Conservation (phyloP, 1,140 invertebrate species). For the Aphaenogaster floridana region DNA sequence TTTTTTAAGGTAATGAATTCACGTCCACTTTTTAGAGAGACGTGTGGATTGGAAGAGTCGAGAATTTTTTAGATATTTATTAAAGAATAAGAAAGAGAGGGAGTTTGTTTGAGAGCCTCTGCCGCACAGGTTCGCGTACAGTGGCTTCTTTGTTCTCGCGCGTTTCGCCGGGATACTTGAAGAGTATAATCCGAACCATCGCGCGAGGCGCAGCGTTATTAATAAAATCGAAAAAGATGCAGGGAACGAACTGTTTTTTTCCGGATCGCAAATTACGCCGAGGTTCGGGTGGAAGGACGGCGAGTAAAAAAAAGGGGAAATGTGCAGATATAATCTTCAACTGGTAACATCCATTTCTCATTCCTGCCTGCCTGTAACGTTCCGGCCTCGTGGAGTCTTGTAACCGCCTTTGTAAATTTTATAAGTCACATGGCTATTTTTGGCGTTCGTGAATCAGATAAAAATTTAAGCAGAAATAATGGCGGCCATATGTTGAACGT, state of each 20-base stretch:
- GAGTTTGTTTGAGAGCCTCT: slow-evolving; percentile 51
- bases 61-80: slow-evolving; percentile 21
- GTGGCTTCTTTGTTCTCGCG: slow-evolving; percentile 57
- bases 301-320: not conserved
- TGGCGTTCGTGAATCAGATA: slow-evolving; percentile 20
- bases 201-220: slow-evolving; percentile 49
- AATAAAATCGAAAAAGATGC: slow-evolving; percentile 55
- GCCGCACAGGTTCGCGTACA: slow-evolving; percentile 37
- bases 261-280: slow-evolving; percentile 42
- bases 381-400: not conserved
- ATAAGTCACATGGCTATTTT: slow-evolving; percentile 38
- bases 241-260: slow-evolving; percentile 24
- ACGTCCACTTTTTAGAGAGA: not conserved
- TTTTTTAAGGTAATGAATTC: not conserved
- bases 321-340: not conserved
- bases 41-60: not conserved
- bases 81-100: not conserved
- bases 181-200: slow-evolving; percentile 50
- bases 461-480: slow-evolving; percentile 36
- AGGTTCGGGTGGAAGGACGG: not conserved
- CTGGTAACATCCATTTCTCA: slow-evolving; percentile 30
- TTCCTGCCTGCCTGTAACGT: not conserved
- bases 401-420: slow-evolving; percentile 23
- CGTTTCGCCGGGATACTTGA: slow-evolving; percentile 48
- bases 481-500: slow-evolving; percentile 33